Evolutionary conservation across 2,888 invertebrate genomes (phyloP).

Genomic region (Eupithecia subumbrata): DNA sequence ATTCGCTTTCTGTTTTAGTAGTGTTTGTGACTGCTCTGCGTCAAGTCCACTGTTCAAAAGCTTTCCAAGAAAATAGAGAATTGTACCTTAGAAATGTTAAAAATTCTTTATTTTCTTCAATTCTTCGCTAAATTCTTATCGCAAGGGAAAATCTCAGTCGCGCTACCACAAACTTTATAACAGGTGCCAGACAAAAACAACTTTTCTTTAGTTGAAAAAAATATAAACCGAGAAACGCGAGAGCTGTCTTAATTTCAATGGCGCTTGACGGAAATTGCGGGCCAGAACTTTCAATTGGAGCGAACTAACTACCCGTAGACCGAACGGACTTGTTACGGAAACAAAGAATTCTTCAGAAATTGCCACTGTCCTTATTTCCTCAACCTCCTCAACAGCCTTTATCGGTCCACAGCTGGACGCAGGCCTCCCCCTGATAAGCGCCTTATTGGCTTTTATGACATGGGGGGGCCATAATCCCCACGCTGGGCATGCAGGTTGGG

Average conservation of each 20-base stretch:
- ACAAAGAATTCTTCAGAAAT: constrained; percentile 42
- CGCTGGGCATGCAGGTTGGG: too few relatives aligned
- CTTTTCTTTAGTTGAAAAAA: constrained; percentile 23
- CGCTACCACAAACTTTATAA: constrained; percentile 11
- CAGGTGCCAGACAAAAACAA: constrained; percentile 22
- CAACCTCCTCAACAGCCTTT: too few relatives aligned
- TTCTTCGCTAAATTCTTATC: constrained; percentile 1
- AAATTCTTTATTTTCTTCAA: background rate
- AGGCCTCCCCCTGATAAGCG: too few relatives aligned
- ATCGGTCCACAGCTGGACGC: too few relatives aligned
- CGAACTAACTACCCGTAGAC: constrained; percentile 42
- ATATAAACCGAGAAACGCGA: constrained; percentile 34
- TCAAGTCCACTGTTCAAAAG: background rate
- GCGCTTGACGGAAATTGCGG: constrained; percentile 43
- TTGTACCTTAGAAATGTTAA: background rate
- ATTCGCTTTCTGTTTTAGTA: too few relatives aligned
- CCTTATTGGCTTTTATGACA: too few relatives aligned
- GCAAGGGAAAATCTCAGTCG: constrained; percentile 9
- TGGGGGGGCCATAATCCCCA: too few relatives aligned
- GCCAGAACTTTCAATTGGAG: constrained; percentile 44
- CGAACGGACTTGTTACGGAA: constrained; percentile 42
- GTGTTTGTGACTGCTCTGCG: background rate
- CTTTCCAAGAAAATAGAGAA: background rate
- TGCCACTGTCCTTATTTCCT: constrained; percentile 22
- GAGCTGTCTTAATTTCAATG: constrained; percentile 43